Percentiles rank a stretch among this genome's conserved stretches.
These are phyloP conservation scores for Vireo altiloquus DNA, from an alignment of 2,113 vertebrate species.

Conservation along the genomic window DNA sequence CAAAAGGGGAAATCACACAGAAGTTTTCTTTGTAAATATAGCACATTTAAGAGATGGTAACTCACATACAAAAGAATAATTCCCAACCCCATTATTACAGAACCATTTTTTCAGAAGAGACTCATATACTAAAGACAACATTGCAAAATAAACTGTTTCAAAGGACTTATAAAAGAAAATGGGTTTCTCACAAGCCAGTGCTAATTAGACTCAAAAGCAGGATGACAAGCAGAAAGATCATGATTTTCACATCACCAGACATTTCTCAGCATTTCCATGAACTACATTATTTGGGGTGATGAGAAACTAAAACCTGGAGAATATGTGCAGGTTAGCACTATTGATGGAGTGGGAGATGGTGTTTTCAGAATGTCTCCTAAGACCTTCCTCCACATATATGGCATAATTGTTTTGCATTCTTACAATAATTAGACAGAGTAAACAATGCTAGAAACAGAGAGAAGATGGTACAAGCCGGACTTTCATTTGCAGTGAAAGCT, in stretches of 20 bases:
- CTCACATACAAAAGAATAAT: not conserved
- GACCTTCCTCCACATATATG: not conserved
- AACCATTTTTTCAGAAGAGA: not conserved
- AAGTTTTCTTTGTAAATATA: not conserved
- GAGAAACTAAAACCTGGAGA: not conserved
- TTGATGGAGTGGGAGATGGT: not conserved
- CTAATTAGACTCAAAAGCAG: slow-evolving; percentile 13
- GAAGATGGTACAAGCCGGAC: not conserved
- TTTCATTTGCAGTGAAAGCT: not conserved
- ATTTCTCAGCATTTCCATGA: not conserved
- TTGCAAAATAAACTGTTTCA: not conserved
- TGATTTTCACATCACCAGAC: not conserved
- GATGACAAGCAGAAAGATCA: not conserved
- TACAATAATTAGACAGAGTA: not conserved
- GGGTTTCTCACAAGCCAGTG: not conserved
- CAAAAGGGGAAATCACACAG: not conserved
- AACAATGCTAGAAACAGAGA: not conserved
- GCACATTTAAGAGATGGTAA: not conserved
- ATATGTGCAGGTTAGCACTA: not conserved
- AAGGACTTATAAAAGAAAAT: not conserved
- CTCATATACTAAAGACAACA: not conserved
- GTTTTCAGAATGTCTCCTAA: not conserved
- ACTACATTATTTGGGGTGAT: not conserved
- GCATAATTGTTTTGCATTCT: not conserved
- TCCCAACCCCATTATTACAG: not conserved